phyloP scores from a whole-genome alignment of 2,113 vertebrate species.

The Salvelinus fontinalis region DNA sequence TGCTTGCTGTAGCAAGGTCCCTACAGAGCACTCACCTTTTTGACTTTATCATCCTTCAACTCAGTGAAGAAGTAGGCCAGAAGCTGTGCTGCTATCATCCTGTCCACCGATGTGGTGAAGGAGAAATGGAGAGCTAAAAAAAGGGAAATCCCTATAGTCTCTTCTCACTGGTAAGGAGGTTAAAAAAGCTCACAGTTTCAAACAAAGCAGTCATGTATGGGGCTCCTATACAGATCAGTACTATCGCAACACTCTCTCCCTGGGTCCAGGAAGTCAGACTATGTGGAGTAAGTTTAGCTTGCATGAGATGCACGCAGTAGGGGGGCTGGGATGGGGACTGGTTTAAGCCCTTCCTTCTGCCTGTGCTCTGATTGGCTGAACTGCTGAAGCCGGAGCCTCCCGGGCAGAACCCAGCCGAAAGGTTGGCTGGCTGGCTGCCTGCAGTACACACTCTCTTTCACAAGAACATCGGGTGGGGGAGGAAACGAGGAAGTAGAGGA shows the following conservation, averaged over 20 bases:
- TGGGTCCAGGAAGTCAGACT: slow-evolving; percentile 66
- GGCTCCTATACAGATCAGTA: too few species aligned
- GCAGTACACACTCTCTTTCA: neutral
- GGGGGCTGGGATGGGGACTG: slow-evolving; percentile 40
- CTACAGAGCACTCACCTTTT: slow-evolving; percentile 84
- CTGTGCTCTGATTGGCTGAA: slow-evolving; percentile 74
- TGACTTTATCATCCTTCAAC: slow-evolving; percentile 97
- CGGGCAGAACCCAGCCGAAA: neutral
- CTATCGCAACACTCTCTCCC: slow-evolving; percentile 4
- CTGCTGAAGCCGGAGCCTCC: neutral
- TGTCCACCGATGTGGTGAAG: slow-evolving; percentile 40
- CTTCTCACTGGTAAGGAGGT: neutral
- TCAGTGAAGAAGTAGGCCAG: slow-evolving; percentile 97
- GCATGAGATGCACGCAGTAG: slow-evolving; percentile 20
- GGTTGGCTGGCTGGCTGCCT: slow-evolving; percentile 8
- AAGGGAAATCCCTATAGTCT: slow-evolving; percentile 18
- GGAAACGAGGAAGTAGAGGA: slow-evolving; percentile 2
- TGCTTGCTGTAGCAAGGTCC: neutral
- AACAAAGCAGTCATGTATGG: neutral
- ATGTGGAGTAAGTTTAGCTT: slow-evolving; percentile 65
- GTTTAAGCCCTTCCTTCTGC: slow-evolving; percentile 64
- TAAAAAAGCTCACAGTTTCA: neutral
- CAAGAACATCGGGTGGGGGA: slow-evolving; percentile 17
- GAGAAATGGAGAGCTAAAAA: neutral
- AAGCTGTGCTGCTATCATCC: slow-evolving; percentile 97